phyloP scores from a whole-genome alignment of 35 echinoderm and acorn worm species.

The Heliocidaris tuberculata region DNA sequence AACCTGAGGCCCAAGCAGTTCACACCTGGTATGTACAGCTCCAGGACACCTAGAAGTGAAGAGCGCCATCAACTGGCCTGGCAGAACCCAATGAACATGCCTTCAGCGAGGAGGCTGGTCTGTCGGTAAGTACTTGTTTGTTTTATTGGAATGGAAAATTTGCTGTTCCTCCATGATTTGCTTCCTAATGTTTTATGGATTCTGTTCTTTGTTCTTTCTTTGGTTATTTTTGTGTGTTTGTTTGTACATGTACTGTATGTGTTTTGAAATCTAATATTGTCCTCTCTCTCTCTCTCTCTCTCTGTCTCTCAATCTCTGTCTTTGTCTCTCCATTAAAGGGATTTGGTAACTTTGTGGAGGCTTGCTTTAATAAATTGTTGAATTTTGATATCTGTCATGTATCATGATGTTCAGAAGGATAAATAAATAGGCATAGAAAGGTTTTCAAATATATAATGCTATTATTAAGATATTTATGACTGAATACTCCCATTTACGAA shows the following conservation, averaged over 20 bases:
- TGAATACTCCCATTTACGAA: no score
- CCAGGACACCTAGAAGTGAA: constrained; percentile 23
- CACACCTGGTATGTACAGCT: constrained; percentile 19
- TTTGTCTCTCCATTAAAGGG: not conserved
- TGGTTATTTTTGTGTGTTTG: not conserved
- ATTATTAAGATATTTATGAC: no score
- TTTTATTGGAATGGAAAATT: not conserved
- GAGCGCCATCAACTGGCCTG: constrained; percentile 19
- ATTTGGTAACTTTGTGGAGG: no score
- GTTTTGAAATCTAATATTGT: not conserved
- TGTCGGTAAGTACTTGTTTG: constrained; percentile 39
- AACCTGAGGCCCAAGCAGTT: not conserved
- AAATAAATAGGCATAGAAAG: no score
- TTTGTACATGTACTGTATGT: not conserved
- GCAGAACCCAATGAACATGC: constrained; percentile 53
- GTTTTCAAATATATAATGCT: no score
- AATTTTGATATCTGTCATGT: no score
- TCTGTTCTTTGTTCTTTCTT: not conserved
- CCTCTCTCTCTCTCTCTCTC: not conserved
- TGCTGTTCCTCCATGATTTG: not conserved
- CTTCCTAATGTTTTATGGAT: not conserved
- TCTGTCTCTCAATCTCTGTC: not conserved
- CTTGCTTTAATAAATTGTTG: no score
- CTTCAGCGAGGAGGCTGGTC: constrained; percentile 33
- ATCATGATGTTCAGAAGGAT: no score